phyloP scores from a whole-genome alignment of 2,888 invertebrate species.

The Pseudococcus viburni region DNA sequence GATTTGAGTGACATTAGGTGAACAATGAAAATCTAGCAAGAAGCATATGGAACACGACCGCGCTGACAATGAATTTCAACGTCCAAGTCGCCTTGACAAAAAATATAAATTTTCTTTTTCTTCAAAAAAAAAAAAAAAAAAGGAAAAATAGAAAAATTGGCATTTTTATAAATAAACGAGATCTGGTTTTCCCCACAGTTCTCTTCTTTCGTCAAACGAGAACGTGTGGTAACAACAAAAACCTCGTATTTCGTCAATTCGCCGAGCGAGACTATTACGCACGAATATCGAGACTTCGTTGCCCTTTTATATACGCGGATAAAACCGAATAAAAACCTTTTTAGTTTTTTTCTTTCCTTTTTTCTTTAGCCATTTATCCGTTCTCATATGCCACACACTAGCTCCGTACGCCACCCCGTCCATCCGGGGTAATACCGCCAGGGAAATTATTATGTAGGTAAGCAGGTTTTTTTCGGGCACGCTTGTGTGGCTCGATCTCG shows the following conservation, averaged over 20 bases:
- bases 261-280: background rate
- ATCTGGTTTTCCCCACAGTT: background rate
- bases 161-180: conserved; percentile 38
- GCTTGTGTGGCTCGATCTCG: background rate
- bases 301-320: background rate
- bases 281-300: background rate
- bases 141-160: background rate
- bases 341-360: background rate
- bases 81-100: background rate
- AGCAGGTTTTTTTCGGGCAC: background rate
- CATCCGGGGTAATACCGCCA: background rate
- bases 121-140: background rate
- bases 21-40: background rate
- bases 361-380: background rate
- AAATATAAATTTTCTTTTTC: conserved; percentile 3
- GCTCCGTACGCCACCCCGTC: background rate
- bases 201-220: background rate
- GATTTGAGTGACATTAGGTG: conserved; percentile 19
- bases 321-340: conserved; percentile 4
- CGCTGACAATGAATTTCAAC: background rate
- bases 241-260: conserved; percentile 5
- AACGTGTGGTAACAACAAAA: background rate
- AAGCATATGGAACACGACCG: background rate
- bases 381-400: background rate
- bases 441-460: background rate